Evolutionary conservation across 2,113 vertebrate species (phyloP), one percentile per base, ranked within the genome.

Genomic region (Dermatemys mawii): DNA sequence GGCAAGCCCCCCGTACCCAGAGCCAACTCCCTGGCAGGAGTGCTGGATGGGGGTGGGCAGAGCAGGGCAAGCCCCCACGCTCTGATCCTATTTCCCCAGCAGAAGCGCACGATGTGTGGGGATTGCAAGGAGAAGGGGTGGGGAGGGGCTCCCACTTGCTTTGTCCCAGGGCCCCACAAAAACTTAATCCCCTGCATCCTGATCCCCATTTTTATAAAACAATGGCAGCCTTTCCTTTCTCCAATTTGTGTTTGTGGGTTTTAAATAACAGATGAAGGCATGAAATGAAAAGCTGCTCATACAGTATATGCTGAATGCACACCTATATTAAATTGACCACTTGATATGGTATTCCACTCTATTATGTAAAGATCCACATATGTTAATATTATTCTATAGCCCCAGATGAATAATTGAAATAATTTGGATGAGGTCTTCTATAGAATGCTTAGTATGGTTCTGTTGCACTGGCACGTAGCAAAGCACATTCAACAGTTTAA

Each of bases 191-290:
- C 90, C 80, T 35, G 11, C 89, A 57, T 46, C 22, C 29, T 76
- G 82, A 86, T 60, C 84, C 81, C 76, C 29, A 51, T 8, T 75
- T 48, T 91, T 48, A 85, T 60, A 90, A 90, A 87, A 87, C 41
- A 46, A 24, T 32, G 70, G 60, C 60, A 93, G 57, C 1, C 0
- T 38, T 93, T 80, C 80, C 27, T 63, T 41, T 92, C 60, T 32
- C 73, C 19, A 90, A 48, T 70, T 32, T 55, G 19, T 81, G 44
- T 57, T 46, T 46, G 26, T 46, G 54, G 6, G 14, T 55, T 96
- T 49, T 63, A 63, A 49, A 44, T 46, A 93, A 55, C 22, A 87
- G 51, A 90, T 78, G 84, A 93, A 87, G 51, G 75, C 46, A 50
- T 17, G 5, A 89, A 94, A 80, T 80, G 11, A 50, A 46, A 91